Conservation (phyloP, 23 tunicate species). For the Ascidia mentula region DNA sequence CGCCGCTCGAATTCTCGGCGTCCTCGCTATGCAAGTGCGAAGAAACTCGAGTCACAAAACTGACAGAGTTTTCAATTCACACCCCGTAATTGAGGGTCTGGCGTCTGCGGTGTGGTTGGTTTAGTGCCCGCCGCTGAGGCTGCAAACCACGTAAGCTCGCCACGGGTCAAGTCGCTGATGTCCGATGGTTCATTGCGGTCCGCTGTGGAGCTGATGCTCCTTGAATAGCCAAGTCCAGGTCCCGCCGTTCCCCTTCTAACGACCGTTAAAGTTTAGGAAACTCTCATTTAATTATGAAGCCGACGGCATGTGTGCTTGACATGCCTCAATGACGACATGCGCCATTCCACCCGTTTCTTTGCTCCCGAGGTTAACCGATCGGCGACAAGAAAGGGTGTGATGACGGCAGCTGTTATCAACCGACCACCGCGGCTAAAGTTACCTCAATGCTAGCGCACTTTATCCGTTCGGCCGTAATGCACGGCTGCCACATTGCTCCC, state of each 20-base stretch:
- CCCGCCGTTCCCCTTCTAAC: not conserved
- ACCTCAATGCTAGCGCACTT: not conserved
- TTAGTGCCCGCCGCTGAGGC: not conserved
- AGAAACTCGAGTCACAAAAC: constrained; percentile 16
- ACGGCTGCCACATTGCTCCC: not conserved
- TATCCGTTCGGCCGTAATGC: constrained; percentile 18
- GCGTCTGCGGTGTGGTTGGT: constrained; percentile 12
- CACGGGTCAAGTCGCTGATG: constrained; percentile 32
- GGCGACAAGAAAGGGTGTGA: constrained; percentile 2
- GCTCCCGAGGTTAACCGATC: not conserved
- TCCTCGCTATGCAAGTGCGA: constrained; percentile 9
- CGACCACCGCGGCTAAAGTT: not conserved
- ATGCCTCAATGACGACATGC: not conserved
- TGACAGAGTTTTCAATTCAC: constrained; percentile 19
- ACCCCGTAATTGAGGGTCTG: constrained; percentile 4
- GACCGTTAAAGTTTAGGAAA: not conserved
- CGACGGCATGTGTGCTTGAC: not conserved
- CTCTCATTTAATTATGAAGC: constrained; percentile 2
- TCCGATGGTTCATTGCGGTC: constrained; percentile 22
- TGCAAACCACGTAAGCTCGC: not conserved
- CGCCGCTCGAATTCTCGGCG: not conserved
- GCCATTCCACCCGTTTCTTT: not conserved
- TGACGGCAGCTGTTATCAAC: constrained; percentile 25
- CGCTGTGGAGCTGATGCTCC: not conserved
- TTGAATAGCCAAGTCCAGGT: not conserved